Conservation (phyloP, 2,113 vertebrate genomes). For the Neodontobutis hainanensis region DNA sequence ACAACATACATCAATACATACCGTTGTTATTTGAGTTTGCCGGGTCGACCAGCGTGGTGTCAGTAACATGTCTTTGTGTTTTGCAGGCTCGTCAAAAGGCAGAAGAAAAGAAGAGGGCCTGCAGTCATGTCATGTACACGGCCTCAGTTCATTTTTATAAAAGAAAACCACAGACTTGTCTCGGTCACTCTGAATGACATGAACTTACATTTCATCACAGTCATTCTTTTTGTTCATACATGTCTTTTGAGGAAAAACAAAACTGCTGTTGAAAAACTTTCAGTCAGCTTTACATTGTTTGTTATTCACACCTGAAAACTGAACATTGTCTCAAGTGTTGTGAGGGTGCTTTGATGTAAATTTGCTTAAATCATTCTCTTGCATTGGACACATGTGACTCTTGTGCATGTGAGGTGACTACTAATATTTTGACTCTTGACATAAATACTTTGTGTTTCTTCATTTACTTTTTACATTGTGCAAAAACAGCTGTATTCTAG, state of each 20-base stretch:
- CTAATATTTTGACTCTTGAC: slow-evolving; percentile 38
- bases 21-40: slow-evolving; percentile 50
- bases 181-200: slow-evolving; percentile 18
- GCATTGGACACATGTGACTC: slow-evolving; percentile 27
- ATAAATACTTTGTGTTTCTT: slow-evolving; percentile 61
- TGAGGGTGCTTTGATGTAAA: slow-evolving; percentile 9
- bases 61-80: slow-evolving; percentile 32
- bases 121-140: slow-evolving; percentile 42
- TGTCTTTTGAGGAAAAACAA: slow-evolving; percentile 36
- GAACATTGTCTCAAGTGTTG: slow-evolving; percentile 24
- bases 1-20: slow-evolving; percentile 71
- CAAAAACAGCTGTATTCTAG: slow-evolving; percentile 69
- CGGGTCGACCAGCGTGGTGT: slow-evolving; percentile 36
- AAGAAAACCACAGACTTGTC: slow-evolving; percentile 39
- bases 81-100: slow-evolving; percentile 52
- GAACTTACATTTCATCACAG: slow-evolving; percentile 31
- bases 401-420: slow-evolving; percentile 48
- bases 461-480: slow-evolving; percentile 65
- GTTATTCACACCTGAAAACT: slow-evolving; percentile 28
- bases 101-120: slow-evolving; percentile 39
- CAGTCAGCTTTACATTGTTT: slow-evolving; percentile 41
- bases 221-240: slow-evolving; percentile 39
- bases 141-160: slow-evolving; percentile 22
- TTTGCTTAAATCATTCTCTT: slow-evolving; percentile 11
- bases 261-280: slow-evolving; percentile 10